phyloP scores from a whole-genome alignment of 2,797 vertebrate genomes.

The Karalla daura region DNA sequence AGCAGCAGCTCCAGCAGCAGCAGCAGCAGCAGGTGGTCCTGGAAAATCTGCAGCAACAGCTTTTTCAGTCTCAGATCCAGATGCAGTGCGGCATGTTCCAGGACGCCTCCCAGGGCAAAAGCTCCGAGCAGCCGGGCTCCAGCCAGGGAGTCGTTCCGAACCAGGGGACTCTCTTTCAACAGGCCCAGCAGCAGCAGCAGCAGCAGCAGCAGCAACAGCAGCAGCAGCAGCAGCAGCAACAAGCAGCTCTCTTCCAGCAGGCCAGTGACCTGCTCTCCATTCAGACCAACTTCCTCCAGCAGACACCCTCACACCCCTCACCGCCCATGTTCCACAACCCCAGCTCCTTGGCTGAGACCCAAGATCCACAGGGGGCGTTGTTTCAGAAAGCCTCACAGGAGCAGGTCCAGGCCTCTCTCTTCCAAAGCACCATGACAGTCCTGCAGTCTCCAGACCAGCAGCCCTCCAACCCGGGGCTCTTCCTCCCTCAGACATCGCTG shows the following conservation, averaged over 20 bases:
- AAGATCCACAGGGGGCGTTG: constrained; percentile 88
- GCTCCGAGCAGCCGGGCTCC: constrained; percentile 86
- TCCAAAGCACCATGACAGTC: constrained; percentile 90
- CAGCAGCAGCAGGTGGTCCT: constrained; percentile 79
- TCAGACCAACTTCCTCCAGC: constrained; percentile 93
- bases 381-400: constrained; percentile 93
- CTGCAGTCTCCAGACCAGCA: constrained; percentile 91
- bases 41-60: constrained; percentile 82
- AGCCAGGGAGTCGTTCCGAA: constrained; percentile 86
- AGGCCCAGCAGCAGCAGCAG: constrained; percentile 86
- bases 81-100: constrained; percentile 94
- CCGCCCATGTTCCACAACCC: constrained; percentile 94
- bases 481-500: constrained; percentile 89
- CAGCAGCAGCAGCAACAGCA: constrained; percentile 88
- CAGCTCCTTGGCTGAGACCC: constrained; percentile 87
- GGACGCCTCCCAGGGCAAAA: constrained; percentile 83
- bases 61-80: constrained; percentile 91
- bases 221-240: constrained; percentile 84
- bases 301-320: constrained; percentile 87
- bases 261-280: constrained; percentile 91
- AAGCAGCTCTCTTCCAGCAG: constrained; percentile 91
- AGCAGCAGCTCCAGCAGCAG: constrained; percentile 72
- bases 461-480: constrained; percentile 85
- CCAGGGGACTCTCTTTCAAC: constrained; percentile 88
- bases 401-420: constrained; percentile 92